These are phyloP conservation scores for Pectinophora gossypiella DNA, from an alignment of 1,140 invertebrate species.

Conservation along the genomic window DNA sequence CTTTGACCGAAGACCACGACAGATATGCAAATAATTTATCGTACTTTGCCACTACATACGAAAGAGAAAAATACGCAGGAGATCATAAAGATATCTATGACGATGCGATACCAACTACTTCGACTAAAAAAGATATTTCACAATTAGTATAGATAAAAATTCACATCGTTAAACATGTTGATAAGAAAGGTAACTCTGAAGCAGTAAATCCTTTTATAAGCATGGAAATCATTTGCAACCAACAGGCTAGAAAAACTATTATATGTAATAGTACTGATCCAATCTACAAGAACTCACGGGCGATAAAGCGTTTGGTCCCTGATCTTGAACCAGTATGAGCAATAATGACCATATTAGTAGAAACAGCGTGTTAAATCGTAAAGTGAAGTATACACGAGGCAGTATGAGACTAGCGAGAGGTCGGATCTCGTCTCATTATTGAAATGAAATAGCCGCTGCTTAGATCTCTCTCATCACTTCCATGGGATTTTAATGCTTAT, in stretches of 20 bases:
- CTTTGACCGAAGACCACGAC: too few relatives aligned
- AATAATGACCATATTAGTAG: conserved; percentile 23
- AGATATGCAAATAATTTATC: too few relatives aligned
- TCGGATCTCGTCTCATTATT: not conserved
- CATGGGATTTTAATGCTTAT: too few relatives aligned
- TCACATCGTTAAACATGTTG: too few relatives aligned
- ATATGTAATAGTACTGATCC: not conserved
- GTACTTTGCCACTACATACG: too few relatives aligned
- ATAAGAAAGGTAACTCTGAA: not conserved
- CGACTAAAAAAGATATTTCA: too few relatives aligned
- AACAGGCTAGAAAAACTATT: not conserved
- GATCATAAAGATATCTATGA: too few relatives aligned
- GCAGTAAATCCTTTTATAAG: not conserved
- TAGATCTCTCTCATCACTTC: too few relatives aligned
- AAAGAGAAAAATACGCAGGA: too few relatives aligned
- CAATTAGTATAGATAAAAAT: too few relatives aligned
- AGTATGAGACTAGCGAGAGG: not conserved
- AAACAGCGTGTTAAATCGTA: not conserved
- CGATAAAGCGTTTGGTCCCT: not conserved
- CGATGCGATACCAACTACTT: too few relatives aligned
- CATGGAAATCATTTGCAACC: not conserved
- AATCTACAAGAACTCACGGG: not conserved
- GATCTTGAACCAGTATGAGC: not conserved
- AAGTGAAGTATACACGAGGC: not conserved
- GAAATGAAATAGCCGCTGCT: not conserved